Conservation (phyloP, 1,140 invertebrate genomes). For the Papilio polyxenes region DNA sequence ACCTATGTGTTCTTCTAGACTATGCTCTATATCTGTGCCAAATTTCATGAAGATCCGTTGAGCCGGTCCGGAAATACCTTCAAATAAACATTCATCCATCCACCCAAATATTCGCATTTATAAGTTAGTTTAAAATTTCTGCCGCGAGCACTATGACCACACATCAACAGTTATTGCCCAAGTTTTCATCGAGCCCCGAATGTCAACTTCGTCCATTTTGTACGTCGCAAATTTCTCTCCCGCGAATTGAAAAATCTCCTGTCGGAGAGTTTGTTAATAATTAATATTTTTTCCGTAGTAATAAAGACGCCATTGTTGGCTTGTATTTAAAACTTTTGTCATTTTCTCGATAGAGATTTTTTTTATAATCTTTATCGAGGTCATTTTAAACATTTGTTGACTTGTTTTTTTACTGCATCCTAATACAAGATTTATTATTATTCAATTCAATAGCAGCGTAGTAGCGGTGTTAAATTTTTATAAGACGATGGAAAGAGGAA, state of each 20-base stretch:
- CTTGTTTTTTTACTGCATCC: not conserved
- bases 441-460: no score
- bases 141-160: conserved; percentile 38
- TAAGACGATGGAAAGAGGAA: no score
- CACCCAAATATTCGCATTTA: no score
- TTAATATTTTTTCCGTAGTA: conserved; percentile 33
- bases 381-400: not conserved
- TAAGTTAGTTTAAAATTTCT: not conserved
- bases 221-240: conserved; percentile 50
- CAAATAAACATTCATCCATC: no score
- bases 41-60: no score
- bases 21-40: no score
- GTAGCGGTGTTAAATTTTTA: no score
- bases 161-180: conserved; percentile 54
- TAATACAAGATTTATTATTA: no score
- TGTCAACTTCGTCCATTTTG: conserved; percentile 53
- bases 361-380: not conserved
- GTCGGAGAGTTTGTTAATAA: conserved; percentile 36
- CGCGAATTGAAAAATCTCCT: conserved; percentile 53
- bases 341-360: not conserved
- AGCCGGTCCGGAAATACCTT: no score
- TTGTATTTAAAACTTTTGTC: conserved; percentile 31
- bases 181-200: conserved; percentile 49
- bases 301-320: not conserved
- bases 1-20: no score